Conservation (phyloP, 92 coral and sea anemone genomes). For the Scolanthus callimorphus region DNA sequence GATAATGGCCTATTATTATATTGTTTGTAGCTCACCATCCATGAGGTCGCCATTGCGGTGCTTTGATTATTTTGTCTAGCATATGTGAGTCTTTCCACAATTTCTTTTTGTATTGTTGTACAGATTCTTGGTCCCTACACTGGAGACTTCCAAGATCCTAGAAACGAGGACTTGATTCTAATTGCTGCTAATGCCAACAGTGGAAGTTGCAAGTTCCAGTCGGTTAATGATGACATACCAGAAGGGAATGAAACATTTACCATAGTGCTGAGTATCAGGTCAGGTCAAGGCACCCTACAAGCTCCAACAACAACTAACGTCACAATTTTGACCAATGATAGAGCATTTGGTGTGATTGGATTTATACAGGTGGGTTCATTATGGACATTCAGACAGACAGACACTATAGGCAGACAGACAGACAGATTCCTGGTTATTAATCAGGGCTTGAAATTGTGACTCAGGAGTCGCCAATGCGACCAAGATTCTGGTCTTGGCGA, state of each 20-base stretch:
- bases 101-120: constrained; percentile 8
- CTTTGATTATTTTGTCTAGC: too few species aligned
- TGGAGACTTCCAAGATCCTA: constrained; percentile 17
- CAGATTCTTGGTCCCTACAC: constrained; percentile 42
- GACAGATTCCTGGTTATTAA: too few species aligned
- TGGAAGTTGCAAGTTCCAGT: constrained; percentile 38
- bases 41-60: too few species aligned
- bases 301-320: constrained; percentile 57
- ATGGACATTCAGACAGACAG: too few species aligned
- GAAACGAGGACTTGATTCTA: background rate
- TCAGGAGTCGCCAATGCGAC: too few species aligned
- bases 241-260: constrained; percentile 87
- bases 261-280: constrained; percentile 34
- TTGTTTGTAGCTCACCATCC: too few species aligned
- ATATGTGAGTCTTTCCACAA: too few species aligned
- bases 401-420: too few species aligned
- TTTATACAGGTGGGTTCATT: constrained; percentile 84
- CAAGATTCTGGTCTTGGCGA: too few species aligned
- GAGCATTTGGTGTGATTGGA: constrained; percentile 88
- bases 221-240: constrained; percentile 57
- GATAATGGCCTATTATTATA: too few species aligned
- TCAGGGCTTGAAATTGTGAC: too few species aligned
- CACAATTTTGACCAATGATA: constrained; percentile 75
- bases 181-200: constrained; percentile 15
- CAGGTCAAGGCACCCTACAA: constrained; percentile 15